Base-by-base conservation (phyloP, 1,140 invertebrate species). In the Zaprionus africanus region DNA sequence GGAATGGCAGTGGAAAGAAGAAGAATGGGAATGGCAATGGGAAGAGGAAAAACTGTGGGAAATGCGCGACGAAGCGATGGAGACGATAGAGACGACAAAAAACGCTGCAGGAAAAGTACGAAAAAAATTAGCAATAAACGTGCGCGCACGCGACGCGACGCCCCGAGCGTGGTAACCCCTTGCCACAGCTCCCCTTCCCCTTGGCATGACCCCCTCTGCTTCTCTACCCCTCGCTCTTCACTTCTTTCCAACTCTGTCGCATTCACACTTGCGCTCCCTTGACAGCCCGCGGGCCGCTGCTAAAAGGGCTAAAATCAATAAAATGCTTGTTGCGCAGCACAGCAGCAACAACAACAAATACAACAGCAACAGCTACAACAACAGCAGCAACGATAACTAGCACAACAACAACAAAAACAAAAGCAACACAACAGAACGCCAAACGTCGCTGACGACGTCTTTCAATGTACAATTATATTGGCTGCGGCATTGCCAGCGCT, bases 381-480 rank as follows among this genome's bases (percentile, higher is more conserved):
- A 38, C 65, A 31, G 0, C 19, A 24, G 49, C 17, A 60, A 53
- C 58, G 13, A 15, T 12, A 38, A 38, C 36, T 15, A n/a, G 46
- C 12, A 51, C 53, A 78, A 73, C 73, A 73, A 56, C 43, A 72
- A 63, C 57, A 69, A 56, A 31, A 76, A 38, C 64, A 70, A 73
- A 56, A 75, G 34, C 49, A 51, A 77, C 56, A 56, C 65, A 51
- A 77, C 59, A 56, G 58, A 61, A 51, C 65, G 26, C 26, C 65
- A 70, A 46, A 66, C 60, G 59, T 59, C 62, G 64, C 26, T 67
- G 71, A 66, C 66, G 34, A 79, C 81, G 69, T 76, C 81, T 90
- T 88, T 88, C 78, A 84, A 74, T 90, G 74, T 88, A 84, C 85
- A 88, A 88, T 88, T 88, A 88, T 79, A 88, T 88, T 88, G 84